Percentiles rank a stretch among this genome's conserved stretches.
Evolutionary conservation across 1,140 invertebrate genomes (phyloP).

Genomic region (Palaemon carinicauda): DNA sequence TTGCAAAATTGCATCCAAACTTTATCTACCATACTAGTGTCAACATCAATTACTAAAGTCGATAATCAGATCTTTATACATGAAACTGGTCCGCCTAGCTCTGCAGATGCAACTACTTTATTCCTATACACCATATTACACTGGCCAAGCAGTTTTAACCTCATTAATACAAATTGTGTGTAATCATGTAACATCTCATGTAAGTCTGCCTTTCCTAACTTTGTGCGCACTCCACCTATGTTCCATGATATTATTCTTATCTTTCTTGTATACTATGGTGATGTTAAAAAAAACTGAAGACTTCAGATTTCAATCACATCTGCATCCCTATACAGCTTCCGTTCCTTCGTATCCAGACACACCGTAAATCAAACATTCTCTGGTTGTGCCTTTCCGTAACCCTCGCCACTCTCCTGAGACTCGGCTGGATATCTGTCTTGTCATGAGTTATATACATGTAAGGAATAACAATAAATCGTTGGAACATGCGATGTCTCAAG

Average conservation of each 20-base stretch:
- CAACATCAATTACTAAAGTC: neutral
- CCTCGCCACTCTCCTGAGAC: neutral
- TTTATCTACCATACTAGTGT: neutral
- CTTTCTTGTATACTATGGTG: neutral
- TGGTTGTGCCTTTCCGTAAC: neutral
- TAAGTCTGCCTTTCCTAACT: neutral
- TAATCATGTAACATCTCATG: neutral
- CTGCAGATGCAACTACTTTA: neutral
- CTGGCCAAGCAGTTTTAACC: neutral
- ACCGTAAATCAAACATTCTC: neutral
- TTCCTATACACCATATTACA: neutral
- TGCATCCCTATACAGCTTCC: neutral
- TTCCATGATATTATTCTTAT: neutral
- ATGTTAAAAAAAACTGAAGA: neutral
- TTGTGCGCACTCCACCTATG: neutral
- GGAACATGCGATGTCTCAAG: no score
- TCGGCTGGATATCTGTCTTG: neutral
- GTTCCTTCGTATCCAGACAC: neutral
- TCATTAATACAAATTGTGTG: neutral
- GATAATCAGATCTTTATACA: neutral
- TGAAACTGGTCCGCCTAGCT: neutral
- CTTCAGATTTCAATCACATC: neutral
- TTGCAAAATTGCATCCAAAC: conserved; percentile 1
- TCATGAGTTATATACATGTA: no score
- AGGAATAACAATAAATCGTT: no score